Evolutionary conservation across 2,113 vertebrate genomes (phyloP).

Genomic region (Anseranas semipalmata): DNA sequence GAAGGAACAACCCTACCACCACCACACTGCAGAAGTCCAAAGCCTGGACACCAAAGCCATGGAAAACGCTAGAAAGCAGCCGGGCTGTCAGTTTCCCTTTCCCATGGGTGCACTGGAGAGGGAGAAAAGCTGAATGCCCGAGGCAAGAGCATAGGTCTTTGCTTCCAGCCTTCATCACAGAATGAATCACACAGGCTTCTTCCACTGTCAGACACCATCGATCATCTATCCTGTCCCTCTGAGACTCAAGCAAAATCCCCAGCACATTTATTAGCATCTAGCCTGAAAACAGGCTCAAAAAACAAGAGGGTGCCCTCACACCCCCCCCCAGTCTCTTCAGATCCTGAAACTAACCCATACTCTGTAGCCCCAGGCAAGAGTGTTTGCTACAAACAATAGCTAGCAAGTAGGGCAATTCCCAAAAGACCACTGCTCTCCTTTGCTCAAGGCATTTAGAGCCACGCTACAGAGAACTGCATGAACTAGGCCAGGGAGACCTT

Average conservation of each 20-base stretch:
- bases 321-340: background rate
- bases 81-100: background rate
- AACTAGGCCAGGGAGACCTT: background rate
- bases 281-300: background rate
- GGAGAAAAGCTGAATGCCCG: background rate
- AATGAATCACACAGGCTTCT: background rate
- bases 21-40: background rate
- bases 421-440: background rate
- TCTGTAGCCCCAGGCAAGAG: background rate
- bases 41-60: background rate
- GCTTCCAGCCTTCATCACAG: background rate
- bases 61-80: background rate
- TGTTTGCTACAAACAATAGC: background rate
- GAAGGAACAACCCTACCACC: background rate
- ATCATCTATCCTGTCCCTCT: background rate
- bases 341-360: background rate
- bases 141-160: background rate
- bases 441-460: background rate
- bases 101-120: background rate
- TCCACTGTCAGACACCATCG: background rate
- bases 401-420: background rate
- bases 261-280: background rate
- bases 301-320: background rate
- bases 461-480: background rate
- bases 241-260: background rate